Evolutionary conservation across 2,113 vertebrate species (phyloP).

Genomic region (Limanda limanda): DNA sequence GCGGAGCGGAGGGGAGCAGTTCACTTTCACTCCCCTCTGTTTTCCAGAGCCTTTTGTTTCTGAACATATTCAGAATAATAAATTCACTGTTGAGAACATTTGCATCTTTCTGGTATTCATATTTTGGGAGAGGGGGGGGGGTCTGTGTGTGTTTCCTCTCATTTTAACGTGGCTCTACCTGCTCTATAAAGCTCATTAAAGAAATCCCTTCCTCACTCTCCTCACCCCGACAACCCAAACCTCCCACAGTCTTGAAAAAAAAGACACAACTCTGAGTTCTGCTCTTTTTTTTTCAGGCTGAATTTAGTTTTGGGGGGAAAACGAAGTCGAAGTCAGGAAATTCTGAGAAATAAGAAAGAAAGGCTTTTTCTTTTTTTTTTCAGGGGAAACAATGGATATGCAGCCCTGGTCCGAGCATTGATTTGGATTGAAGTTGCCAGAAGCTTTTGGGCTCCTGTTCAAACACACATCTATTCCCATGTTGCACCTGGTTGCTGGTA

Average conservation of each 20-base stretch:
- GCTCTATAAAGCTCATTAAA: constrained; percentile 66
- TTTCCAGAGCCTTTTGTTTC: constrained; percentile 75
- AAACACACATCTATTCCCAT: constrained; percentile 66
- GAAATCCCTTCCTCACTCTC: constrained; percentile 39
- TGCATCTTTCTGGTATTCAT: constrained; percentile 75
- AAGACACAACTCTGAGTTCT: constrained; percentile 28
- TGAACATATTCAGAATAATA: constrained; percentile 75
- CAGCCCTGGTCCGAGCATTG: constrained; percentile 57
- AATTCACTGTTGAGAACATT: constrained; percentile 71
- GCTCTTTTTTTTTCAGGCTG: constrained; percentile 4
- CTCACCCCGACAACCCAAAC: constrained; percentile 13
- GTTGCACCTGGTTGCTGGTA: constrained; percentile 66
- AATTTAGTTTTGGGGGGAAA: constrained; percentile 32
- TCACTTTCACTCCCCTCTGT: constrained; percentile 67
- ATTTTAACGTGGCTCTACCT: constrained; percentile 36
- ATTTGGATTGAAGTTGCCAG: constrained; percentile 65
- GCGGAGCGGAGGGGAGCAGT: constrained; percentile 62
- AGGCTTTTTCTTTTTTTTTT: constrained; percentile 23
- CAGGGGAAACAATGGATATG: constrained; percentile 52
- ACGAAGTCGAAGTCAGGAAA: constrained; percentile 36
- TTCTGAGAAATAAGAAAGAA: constrained; percentile 35
- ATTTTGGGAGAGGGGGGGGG: constrained; percentile 59
- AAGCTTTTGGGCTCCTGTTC: constrained; percentile 66
- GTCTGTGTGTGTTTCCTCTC: constrained; percentile 60
- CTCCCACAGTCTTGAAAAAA: constrained; percentile 36